Percentiles rank a stretch among this genome's conserved stretches.
Conservation (phyloP, 2,888 invertebrate genomes). For the Acronicta psi region DNA sequence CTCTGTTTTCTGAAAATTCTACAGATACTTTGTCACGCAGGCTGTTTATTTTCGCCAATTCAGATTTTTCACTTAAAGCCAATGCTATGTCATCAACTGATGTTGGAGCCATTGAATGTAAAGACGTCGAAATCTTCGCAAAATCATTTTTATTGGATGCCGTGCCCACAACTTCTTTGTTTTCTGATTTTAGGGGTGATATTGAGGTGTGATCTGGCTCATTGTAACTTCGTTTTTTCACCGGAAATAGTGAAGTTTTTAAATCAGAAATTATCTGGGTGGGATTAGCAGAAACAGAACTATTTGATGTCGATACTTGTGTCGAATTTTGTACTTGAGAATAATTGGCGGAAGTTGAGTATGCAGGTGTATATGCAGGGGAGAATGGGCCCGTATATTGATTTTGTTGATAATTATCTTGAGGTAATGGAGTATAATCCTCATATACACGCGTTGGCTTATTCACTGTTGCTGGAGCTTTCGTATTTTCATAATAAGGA, state of each 20-base stretch:
- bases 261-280: conserved; percentile 69
- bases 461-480: conserved; percentile 75
- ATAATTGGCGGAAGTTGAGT: conserved; percentile 74
- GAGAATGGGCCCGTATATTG: conserved; percentile 82
- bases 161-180: conserved; percentile 59
- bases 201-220: conserved; percentile 79
- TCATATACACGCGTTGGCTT: conserved; percentile 87
- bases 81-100: conserved; percentile 82
- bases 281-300: conserved; percentile 62
- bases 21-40: conserved; percentile 70
- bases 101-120: conserved; percentile 64
- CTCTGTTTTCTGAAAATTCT: conserved; percentile 69
- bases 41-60: conserved; percentile 73
- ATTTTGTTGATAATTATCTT: conserved; percentile 87
- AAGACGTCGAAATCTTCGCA: conserved; percentile 65
- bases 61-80: conserved; percentile 81
- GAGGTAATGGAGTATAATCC: conserved; percentile 87
- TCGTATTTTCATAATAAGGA: conserved; percentile 90
- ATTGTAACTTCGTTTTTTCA: conserved; percentile 90
- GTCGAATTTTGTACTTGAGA: conserved; percentile 73
- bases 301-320: conserved; percentile 62
- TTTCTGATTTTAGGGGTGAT: conserved; percentile 64
- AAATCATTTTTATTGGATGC: conserved; percentile 70
- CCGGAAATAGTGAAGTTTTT: conserved; percentile 87
- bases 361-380: conserved; percentile 77